Conservation (phyloP, 1,140 invertebrate species). For the Drosophila trapezifrons region DNA sequence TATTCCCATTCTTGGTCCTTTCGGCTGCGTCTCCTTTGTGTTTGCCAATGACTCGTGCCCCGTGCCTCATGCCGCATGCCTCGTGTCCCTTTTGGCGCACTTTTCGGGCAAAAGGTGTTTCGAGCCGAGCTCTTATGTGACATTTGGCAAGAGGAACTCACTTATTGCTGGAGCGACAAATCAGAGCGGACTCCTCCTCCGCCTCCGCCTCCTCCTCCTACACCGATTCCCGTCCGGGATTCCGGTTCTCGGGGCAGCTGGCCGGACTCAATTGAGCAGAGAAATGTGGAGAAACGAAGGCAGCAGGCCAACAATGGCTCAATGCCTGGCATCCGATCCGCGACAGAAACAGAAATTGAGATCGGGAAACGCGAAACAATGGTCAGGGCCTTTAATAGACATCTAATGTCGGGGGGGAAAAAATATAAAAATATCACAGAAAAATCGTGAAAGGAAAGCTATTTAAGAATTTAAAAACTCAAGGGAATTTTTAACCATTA, state of each 20-base stretch:
- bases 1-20: conserved; percentile 3
- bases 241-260: conserved; percentile 33
- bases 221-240: conserved; percentile 2
- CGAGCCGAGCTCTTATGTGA: conserved; percentile 57
- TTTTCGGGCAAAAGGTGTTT: conserved; percentile 42
- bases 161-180: conserved; percentile 35
- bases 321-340: conserved; percentile 15
- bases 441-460: neutral
- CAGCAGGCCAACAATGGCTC: conserved; percentile 38
- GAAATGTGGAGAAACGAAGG: conserved; percentile 1
- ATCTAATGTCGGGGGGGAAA: conserved; percentile 28
- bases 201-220: conserved; percentile 7
- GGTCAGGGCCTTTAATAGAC: conserved; percentile 50
- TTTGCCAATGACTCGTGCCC: conserved; percentile 33
- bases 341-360: conserved; percentile 14
- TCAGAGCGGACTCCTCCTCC: conserved; percentile 43
- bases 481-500: neutral
- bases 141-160: conserved; percentile 46
- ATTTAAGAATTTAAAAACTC: too few species aligned
- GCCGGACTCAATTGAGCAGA: conserved; percentile 46
- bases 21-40: conserved; percentile 18
- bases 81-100: conserved; percentile 55
- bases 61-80: neutral
- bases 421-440: neutral
- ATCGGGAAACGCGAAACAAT: conserved; percentile 25